phyloP scores from a whole-genome alignment of 2,888 invertebrate genomes.

The Ichneumoninae sp. region DNA sequence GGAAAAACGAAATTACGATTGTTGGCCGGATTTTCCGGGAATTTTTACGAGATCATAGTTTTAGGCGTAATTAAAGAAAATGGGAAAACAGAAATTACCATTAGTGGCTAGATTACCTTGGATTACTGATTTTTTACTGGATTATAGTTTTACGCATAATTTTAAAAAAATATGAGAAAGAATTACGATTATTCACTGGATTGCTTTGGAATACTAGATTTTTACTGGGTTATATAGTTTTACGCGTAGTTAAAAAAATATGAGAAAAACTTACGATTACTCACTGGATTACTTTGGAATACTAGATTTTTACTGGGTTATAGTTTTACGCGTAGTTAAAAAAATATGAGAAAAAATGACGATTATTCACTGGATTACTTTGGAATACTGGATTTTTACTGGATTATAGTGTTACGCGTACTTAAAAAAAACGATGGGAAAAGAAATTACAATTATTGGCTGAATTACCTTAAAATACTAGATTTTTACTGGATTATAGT shows the following conservation, averaged over 20 bases:
- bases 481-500: neutral
- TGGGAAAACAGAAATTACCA: neutral
- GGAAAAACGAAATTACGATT: too few species aligned
- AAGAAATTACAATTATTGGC: neutral
- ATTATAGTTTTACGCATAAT: too few species aligned
- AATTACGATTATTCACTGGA: neutral
- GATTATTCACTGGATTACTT: neutral
- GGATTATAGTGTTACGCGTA: neutral
- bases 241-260: too few species aligned
- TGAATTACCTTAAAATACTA: neutral
- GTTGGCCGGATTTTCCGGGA: neutral
- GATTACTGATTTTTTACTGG: neutral
- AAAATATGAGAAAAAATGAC: too few species aligned
- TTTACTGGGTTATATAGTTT: too few species aligned
- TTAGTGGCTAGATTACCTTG: neutral
- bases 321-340: too few species aligned
- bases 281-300: neutral
- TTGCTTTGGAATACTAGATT: neutral
- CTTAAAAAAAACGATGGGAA: neutral
- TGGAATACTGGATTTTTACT: neutral
- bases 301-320: neutral
- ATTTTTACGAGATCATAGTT: neutral
- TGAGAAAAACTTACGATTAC: too few species aligned
- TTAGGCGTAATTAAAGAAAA: neutral
- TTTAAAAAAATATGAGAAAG: too few species aligned